Evolutionary conservation across 2,797 vertebrate species (phyloP), one percentile per base, ranked within the genome.

Genomic region (Erethizon dorsatum): DNA sequence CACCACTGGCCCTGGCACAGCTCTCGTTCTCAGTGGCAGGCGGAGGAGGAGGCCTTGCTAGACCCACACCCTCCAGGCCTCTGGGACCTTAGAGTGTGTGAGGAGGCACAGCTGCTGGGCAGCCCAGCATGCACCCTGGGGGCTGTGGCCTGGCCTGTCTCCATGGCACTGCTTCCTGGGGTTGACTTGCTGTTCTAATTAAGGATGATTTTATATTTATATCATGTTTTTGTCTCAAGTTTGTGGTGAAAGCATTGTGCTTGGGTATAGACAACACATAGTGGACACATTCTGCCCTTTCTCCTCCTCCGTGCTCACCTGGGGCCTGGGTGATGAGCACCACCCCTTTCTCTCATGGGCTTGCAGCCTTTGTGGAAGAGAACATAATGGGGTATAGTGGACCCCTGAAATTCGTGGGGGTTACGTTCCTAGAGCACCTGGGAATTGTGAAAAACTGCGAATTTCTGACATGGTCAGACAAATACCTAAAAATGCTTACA

Each of bases 161-260:
- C 37, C 63, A 85, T 17, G 22, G 86, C 45, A 26, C 75, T 57
- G 86, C 67, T 94, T 96, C 56, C 88, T 96, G 31, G 57, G 4
- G 6, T 88, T 97, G 50, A 88, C 37, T 94, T 79, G 63, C 63
- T 89, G 24, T 69, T 96, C 82, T 92, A 75, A 92, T 92, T 90
- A 77, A 90, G 57, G 73, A 67, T 63, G 45, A 83, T 50, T 96
- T 96, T 93, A 89, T 91, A 79, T 91, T 88, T 69, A 26, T 92
- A 33, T 77, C 17, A 9, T 80, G 6, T 83, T 95, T 97, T 92
- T 54, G 63, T 73, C 28, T 90, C 31, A 56, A 33, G 83, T 95
- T 54, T 22, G n/a, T 92, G 56, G 89, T 88, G 47, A 69, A 92
- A 97, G 59, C 83, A 45, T 50, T 1, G 33, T 90, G 88, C 31